Evolutionary conservation across 2,888 invertebrate species (phyloP), one percentile per base, ranked within the genome.

Genomic region (Pachymerium ferrugineum): DNA sequence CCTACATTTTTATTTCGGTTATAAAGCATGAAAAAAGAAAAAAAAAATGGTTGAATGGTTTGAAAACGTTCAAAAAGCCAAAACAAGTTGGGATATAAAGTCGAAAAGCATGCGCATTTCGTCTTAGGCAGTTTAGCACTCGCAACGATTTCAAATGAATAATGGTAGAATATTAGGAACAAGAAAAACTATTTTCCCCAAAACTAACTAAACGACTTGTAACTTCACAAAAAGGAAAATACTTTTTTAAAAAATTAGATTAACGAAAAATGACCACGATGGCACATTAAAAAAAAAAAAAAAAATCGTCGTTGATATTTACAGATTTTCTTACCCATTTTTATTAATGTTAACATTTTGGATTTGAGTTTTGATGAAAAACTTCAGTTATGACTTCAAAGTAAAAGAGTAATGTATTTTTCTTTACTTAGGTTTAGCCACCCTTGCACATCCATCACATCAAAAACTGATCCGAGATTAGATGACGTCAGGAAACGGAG

Each of bases 71-170:
- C 25, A 54, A 54, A 54, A 54, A 54, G 54, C 54, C 54, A 54
- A 54, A 54, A 54, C 54, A 54, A 54, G 25, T 54, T 54, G 28
- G 54, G 54, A 54, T 54, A 28, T 54, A 54, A 54, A 54, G 14
- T 54, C 22, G 54, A 28, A 28, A 54, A 25, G 54, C 54, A 25
- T 54, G 54, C 25, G 54, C 54, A 54, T 54, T 54, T 54, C 54
- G 54, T 54, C 54, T 54, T 54, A 54, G 54, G 54, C 54, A 54
- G 54, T 54, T 54, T 54, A 54, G 54, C 54, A 54, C 54, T 54
- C 54, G 22, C 54, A 54, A 54, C 22, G 25, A 28, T 25, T 54
- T 54, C 28, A 28, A 54, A 54, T 54, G 54, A 54, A 54, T 54
- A 54, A 54, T 54, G 54, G 22, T 22, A 54, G 28, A 54, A 54